Base-by-base conservation (phyloP, 1,140 invertebrate genomes). In the Oryctes rhinoceros region DNA sequence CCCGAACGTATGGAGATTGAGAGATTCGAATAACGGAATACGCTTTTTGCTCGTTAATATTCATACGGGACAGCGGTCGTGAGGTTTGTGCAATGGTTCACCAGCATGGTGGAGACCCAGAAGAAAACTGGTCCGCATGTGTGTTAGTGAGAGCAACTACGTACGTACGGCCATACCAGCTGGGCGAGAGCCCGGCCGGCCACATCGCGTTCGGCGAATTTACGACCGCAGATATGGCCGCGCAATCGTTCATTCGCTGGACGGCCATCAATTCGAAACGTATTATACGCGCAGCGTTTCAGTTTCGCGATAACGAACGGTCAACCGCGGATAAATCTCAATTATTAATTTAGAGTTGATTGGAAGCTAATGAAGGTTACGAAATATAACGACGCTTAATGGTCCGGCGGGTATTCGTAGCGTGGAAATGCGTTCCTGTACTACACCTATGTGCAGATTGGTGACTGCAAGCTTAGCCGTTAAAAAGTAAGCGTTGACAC, bases 261-360 rank as follows among this genome's bases (percentile, higher is more conserved):
- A 59, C 15, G 53, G 53, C 53, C 15, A 59, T 59, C 18, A 59
- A 59, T 59, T 59, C 18, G 53, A 59, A 59, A 18, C n/a, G 53
- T 53, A n/a, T 11, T n/a, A n/a, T 53, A 15, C 49, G 11, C 13
- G 5, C 18, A 18, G 53, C 13, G 53, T 59, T n/a, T n/a, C 15
- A 6, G 53, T n/a, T 18, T 10, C 39, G 39, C 39, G 53, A 59
- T 59, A 59, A 59, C 53, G 53, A 59, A 53, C 49, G 49, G 6
- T 53, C 49, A 53, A 53, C 49, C 11, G 49, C 53, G 53, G 53
- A 59, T 59, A 59, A 59, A 59, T 18, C n/a, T 59, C 53, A 59
- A 59, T 59, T 59, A 59, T 59, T 59, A 59, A 59, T 59, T 59
- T 59, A 59, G 18, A 59, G 53, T 59, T 59, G 53, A 59, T 59